Percentiles rank a stretch among this genome's conserved stretches.
Conservation (phyloP, 64 coral and sea anemone species). For the Dendronephthya gigantea region DNA sequence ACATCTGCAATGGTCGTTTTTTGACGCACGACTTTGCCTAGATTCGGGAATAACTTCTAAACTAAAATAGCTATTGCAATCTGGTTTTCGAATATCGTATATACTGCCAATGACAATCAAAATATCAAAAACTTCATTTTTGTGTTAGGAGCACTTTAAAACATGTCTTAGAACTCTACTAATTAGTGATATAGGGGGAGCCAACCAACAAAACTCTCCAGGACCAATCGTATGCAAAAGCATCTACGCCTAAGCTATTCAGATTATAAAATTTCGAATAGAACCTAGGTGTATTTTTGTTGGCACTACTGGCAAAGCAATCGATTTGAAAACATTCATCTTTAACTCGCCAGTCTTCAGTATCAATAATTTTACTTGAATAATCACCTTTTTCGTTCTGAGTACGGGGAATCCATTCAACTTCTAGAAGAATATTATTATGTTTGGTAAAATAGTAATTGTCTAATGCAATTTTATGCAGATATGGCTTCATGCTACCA, state of each 20-base stretch:
- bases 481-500: slow-evolving; percentile 36
- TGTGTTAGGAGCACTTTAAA: not conserved
- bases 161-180: not conserved
- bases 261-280: slow-evolving; percentile 39
- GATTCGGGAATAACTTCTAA: too few relatives aligned
- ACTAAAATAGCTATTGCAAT: too few relatives aligned
- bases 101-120: slow-evolving; percentile 20
- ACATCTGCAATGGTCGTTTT: too few relatives aligned
- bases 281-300: slow-evolving; percentile 19
- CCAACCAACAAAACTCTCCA: slow-evolving; percentile 9
- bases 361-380: slow-evolving; percentile 49
- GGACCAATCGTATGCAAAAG: not conserved
- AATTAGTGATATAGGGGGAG: not conserved
- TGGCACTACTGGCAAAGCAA: slow-evolving; percentile 47
- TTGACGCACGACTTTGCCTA: too few relatives aligned
- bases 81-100: too few relatives aligned
- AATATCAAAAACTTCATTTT: slow-evolving; percentile 18
- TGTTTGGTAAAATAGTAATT: not conserved
- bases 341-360: slow-evolving; percentile 47
- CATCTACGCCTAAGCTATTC: slow-evolving; percentile 17
- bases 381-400: slow-evolving; percentile 40
- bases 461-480: not conserved
- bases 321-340: slow-evolving; percentile 43
- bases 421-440: too few relatives aligned
- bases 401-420: slow-evolving; percentile 30